Evolutionary conservation across 1,140 invertebrate genomes (phyloP), one percentile per base, ranked within the genome.

Genomic region (Polyergus mexicanus): DNA sequence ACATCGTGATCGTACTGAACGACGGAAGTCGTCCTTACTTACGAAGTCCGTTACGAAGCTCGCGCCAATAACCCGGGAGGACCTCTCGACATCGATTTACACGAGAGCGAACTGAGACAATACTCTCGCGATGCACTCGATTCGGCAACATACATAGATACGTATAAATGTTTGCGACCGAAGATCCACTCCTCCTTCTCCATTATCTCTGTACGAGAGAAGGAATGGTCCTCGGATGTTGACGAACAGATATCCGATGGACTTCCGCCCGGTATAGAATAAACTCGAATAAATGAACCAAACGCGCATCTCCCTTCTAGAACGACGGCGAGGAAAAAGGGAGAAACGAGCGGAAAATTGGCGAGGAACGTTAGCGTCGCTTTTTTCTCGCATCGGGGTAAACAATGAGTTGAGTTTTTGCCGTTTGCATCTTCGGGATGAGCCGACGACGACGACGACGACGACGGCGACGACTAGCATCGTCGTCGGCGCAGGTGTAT

Each of bases 1-100:
- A 84, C 60, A 81, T 54, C 41, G 81, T 63, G 86, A 89, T 89
- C 88, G 74, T 76, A 19, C 51, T 51, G 65, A 86, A 84, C 25
- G 68, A 60, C 54, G 44, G 44, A 69, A 86, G 85, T 85, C 80
- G 44, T 32, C 69, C 78, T 84, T 84, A 66, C 63, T 83, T 65
- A 65, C 69, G 16, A 66, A 81, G 86, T 69, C 74, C 44, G 62
- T 86, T 81, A 83, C 51, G 25, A 25, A 56, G 65, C 58, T 51
- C 47, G 77, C 62, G 35, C 60, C 54, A 63, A 84, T 75, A 72
- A 63, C 62, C 13, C 69, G 65, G 47, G 38, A 44, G 74, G 74
- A 76, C 75, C 60, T 85, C 35, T 83, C 54, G 56, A 83, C 58
- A 74, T 74, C 68, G 78, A 83, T 74, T 83, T 74, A 83, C 78